Conservation (phyloP, 2,888 invertebrate species). For the Oegoconia quadripuncta region DNA sequence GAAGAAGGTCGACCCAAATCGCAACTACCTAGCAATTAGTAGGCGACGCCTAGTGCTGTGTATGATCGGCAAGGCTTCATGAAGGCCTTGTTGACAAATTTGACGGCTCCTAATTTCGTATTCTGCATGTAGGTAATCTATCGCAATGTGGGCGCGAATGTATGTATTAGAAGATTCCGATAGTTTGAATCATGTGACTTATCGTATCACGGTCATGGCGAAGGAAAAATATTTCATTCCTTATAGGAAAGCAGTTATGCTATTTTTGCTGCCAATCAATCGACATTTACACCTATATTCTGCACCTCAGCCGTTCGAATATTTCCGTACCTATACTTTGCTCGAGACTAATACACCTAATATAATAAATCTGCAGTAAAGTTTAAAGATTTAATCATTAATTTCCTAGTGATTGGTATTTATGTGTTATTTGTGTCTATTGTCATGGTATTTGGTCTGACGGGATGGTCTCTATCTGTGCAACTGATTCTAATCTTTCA, state of each 20-base stretch:
- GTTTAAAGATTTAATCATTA: too few relatives aligned
- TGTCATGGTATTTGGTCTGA: too few relatives aligned
- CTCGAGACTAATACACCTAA: background rate
- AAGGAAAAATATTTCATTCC: conserved; percentile 23
- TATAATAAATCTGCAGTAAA: too few relatives aligned
- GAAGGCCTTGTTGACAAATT: conserved; percentile 42
- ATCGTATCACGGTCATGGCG: conserved; percentile 21
- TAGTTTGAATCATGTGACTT: conserved; percentile 18
- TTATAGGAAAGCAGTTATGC: conserved; percentile 12
- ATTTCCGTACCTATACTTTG: background rate
- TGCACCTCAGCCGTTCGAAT: background rate
- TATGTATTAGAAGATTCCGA: conserved; percentile 4
- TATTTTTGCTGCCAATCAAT: conserved; percentile 14
- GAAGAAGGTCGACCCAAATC: conserved; percentile 22
- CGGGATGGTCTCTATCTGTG: too few relatives aligned
- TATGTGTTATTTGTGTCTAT: too few relatives aligned
- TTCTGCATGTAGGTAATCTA: conserved; percentile 32
- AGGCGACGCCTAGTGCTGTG: conserved; percentile 30
- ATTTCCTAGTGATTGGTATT: too few relatives aligned
- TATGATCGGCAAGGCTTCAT: conserved; percentile 28
- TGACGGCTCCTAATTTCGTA: conserved; percentile 40
- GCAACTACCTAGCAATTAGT: conserved; percentile 40
- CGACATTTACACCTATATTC: conserved; percentile 1
- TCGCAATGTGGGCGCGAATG: conserved; percentile 14
- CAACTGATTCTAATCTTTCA: too few relatives aligned